Evolutionary conservation across 2,888 invertebrate species (phyloP), one percentile per base, ranked within the genome.

Genomic region (Empis stercorea): DNA sequence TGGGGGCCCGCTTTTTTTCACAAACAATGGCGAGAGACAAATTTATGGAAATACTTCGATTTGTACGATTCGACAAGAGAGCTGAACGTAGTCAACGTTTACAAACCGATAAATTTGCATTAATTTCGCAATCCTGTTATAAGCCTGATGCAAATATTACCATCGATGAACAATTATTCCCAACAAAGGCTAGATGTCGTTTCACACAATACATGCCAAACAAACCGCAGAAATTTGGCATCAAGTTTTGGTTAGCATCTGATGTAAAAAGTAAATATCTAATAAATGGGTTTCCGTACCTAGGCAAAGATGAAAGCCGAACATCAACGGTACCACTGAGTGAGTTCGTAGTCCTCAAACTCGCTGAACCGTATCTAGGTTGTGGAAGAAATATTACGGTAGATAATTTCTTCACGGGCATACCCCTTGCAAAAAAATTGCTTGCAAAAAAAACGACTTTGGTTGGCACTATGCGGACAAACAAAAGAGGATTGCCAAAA

Each of bases 161-260:
- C 36, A 42, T 57, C 43, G 58, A 55, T 46, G 57, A 57, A 48
- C 54, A 61, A 50, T 52, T 60, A 43, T 60, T 60, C 52, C 51
- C 56, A 13, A 51, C 57, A n/a, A 59, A 59, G 54, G 52, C 50
- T 15, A 52, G 60, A 45, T 61, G 59, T 47, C 52, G 49, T 20
- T n/a, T n/a, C n/a, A n/a, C n/a, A n/a, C n/a, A n/a, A n/a, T n/a
- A n/a, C n/a, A n/a, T n/a, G n/a, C n/a, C n/a, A n/a, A n/a, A n/a
- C n/a, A n/a, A n/a, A n/a, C n/a, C n/a, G n/a, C n/a, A n/a, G n/a
- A n/a, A n/a, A n/a, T n/a, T n/a, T n/a, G n/a, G n/a, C n/a, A n/a
- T n/a, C n/a, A n/a, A n/a, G n/a, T n/a, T n/a, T n/a, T n/a, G n/a
- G n/a, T n/a, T n/a, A n/a, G n/a, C n/a, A n/a, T n/a, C n/a, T n/a